These are phyloP conservation scores for Orthonychiurus folsomi DNA, from an alignment of 2,888 invertebrate genomes.

Conservation along the genomic window DNA sequence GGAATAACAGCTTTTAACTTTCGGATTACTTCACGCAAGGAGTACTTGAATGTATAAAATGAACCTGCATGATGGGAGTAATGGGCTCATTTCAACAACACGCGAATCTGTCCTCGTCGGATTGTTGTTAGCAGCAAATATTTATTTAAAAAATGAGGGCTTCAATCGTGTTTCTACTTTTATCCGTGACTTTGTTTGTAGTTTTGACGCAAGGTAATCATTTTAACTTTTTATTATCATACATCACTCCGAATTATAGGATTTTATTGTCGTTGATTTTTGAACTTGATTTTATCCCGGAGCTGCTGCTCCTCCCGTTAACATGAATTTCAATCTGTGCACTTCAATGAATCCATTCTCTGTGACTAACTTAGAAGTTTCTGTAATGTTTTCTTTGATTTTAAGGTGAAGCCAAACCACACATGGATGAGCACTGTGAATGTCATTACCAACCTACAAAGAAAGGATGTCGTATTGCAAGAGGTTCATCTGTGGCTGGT, in stretches of 20 bases:
- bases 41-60: no score
- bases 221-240: not conserved
- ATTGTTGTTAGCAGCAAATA: no score
- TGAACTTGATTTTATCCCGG: not conserved
- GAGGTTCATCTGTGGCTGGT: conserved; percentile 3
- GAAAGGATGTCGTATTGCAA: conserved; percentile 7
- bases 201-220: not conserved
- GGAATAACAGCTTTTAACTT: no score
- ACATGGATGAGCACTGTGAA: conserved; percentile 10
- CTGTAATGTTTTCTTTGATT: no score
- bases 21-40: no score
- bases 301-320: no score
- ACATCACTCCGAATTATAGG: not conserved
- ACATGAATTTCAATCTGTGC: no score
- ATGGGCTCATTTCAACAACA: no score
- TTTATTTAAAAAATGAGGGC: not conserved
- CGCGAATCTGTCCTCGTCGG: no score
- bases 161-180: not conserved
- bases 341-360: no score
- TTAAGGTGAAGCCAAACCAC: not conserved
- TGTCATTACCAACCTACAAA: conserved; percentile 8
- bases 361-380: no score
- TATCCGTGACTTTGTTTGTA: not conserved
- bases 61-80: no score
- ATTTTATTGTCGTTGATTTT: not conserved